Base-by-base conservation (phyloP, 2,113 vertebrate species). In the Malaclemys terrapin region DNA sequence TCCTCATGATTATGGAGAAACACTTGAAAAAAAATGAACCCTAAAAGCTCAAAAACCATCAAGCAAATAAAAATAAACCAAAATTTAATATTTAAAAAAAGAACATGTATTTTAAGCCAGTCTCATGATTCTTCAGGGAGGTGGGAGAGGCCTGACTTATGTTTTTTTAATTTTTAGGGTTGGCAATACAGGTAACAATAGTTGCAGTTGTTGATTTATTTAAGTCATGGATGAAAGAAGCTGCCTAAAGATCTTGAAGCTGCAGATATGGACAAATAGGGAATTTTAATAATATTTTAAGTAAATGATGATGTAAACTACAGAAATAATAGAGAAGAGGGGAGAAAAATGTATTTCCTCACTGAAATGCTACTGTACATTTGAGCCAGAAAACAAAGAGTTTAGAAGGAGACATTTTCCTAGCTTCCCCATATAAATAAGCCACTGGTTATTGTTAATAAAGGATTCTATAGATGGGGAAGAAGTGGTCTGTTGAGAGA, bases 401-500 rank as follows among this genome's bases (percentile, higher is more conserved):
- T 62, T 88, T 50, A 79, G 38, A 62, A 1, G 53, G 6, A 89
- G 75, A 56, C 2, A 47, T 79, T 89, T 89, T 92, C 4, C 10
- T 89, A 65, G 20, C 75, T 95, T 95, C 8, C 3, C 6, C 31
- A 20, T n/a, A 92, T 76, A 69, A 49, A 47, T 69, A 93, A 94
- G 87, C 59, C 88, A 81, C 2, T 10, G 14, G 1, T n/a, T 87
- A 57, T 69, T 87, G 54, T 69, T 87, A 93, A 87, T 82, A 53
- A 80, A 88, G 90, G 65, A 94, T 83, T 94, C 76, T 85, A 53
- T 38, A 69, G 80, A 25, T 52, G 1, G 56, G 47, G 27, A 79
- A 94, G 79, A 95, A 24, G 45, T 38, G 88, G 80, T 86, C 88
- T 91, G 62, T 78, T 59, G 91, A 96, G 90, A 97, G 89, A 94